Evolutionary conservation across 1,140 invertebrate species (phyloP).

Genomic region (Wasmannia auropunctata): DNA sequence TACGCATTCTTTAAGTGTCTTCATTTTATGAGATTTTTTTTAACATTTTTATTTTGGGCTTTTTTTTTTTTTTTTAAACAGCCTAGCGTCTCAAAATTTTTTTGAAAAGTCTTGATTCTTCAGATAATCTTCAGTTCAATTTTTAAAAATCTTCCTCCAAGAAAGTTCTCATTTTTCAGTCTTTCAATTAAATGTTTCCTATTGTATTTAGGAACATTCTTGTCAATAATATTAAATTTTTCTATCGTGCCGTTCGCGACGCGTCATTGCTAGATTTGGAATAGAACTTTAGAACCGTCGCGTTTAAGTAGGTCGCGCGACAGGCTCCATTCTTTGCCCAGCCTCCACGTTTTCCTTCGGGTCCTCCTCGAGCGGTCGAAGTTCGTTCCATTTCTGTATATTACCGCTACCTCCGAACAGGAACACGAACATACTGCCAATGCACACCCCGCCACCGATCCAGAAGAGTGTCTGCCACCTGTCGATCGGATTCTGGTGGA

Average conservation of each 20-base stretch:
- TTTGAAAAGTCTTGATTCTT: not conserved
- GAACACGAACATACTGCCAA: slow-evolving; percentile 85
- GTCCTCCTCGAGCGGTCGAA: not conserved
- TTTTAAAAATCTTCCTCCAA: not conserved
- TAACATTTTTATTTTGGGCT: not conserved
- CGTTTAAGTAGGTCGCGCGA: not conserved
- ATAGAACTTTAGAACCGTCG: not conserved
- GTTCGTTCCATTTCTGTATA: slow-evolving; percentile 84
- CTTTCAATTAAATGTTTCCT: not conserved
- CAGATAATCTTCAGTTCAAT: not conserved
- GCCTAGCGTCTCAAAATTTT: not conserved
- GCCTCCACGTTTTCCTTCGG: not conserved
- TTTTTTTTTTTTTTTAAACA: not conserved
- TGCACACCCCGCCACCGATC: slow-evolving; percentile 85
- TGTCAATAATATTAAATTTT: not conserved
- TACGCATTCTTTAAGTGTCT: not conserved
- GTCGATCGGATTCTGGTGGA: slow-evolving; percentile 85
- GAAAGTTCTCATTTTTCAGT: not conserved
- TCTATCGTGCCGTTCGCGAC: not conserved
- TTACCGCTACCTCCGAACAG: slow-evolving; percentile 83
- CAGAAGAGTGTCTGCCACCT: slow-evolving; percentile 88
- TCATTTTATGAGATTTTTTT: not conserved
- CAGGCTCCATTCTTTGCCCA: not conserved
- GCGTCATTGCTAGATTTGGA: not conserved
- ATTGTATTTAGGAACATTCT: not conserved